Evolutionary conservation across 1,140 invertebrate species (phyloP).

Genomic region (Bombus haemorrhoidalis): DNA sequence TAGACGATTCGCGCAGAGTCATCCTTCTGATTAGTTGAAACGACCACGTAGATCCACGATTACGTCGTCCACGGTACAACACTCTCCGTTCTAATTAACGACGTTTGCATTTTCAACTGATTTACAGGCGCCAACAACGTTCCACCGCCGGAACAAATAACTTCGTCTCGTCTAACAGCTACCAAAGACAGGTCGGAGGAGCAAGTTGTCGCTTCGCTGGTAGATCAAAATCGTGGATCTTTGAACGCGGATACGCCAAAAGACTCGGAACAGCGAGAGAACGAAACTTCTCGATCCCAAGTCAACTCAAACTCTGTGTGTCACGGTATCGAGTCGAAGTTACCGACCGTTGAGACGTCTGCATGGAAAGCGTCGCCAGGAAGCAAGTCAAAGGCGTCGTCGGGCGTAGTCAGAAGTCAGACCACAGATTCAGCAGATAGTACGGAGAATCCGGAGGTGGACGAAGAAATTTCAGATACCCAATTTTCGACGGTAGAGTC

Average conservation of each 20-base stretch:
- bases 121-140: constrained; percentile 19
- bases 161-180: background rate
- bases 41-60: constrained; percentile 1
- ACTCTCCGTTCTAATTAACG: background rate
- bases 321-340: background rate
- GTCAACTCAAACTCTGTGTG: background rate
- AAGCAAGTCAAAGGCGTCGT: background rate
- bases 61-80: background rate
- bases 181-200: constrained; percentile 34
- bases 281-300: background rate
- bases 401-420: background rate
- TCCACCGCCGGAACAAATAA: background rate
- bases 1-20: background rate
- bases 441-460: background rate
- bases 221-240: background rate
- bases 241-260: background rate
- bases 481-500: constrained; percentile 65
- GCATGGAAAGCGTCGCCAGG: background rate
- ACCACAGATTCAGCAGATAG: background rate
- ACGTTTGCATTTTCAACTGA: background rate
- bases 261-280: background rate
- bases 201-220: too few species aligned
- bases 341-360: background rate
- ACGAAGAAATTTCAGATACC: constrained; percentile 8
- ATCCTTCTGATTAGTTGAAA: constrained; percentile 17